These are phyloP conservation scores for Coleophora flavipennella DNA, from an alignment of 2,888 invertebrate species.

Conservation along the genomic window DNA sequence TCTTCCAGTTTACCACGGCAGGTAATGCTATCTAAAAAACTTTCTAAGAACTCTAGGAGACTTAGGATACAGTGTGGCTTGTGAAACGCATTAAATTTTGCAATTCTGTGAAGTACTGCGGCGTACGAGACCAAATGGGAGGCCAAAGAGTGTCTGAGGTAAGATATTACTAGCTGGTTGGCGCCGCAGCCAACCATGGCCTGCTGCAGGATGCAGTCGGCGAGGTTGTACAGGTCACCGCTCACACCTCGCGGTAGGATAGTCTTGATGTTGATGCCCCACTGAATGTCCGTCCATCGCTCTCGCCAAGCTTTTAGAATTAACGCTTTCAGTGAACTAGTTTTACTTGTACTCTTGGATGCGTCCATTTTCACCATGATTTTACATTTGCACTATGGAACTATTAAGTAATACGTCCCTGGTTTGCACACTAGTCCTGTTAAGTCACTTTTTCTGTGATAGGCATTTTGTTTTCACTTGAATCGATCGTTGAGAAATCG, in stretches of 20 bases:
- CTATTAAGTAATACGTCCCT: too few relatives aligned
- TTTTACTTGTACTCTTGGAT: conserved; percentile 87
- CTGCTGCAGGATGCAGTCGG: conserved; percentile 94
- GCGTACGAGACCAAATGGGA: conserved; percentile 93
- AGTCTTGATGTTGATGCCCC: conserved; percentile 97
- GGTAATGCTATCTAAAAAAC: conserved; percentile 74
- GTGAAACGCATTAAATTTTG: conserved; percentile 89
- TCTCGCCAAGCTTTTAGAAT: conserved; percentile 93
- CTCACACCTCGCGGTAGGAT: conserved; percentile 90
- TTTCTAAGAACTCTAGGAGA: conserved; percentile 87
- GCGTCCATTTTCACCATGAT: conserved; percentile 74
- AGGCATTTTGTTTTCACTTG: too few relatives aligned
- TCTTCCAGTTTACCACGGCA: conserved; percentile 91
- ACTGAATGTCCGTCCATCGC: conserved; percentile 95
- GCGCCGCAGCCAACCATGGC: conserved; percentile 95
- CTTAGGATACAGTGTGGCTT: conserved; percentile 92
- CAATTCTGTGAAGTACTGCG: conserved; percentile 88
- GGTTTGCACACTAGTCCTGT: too few relatives aligned
- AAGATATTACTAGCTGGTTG: conserved; percentile 91
- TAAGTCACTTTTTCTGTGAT: too few relatives aligned
- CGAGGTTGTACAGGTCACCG: conserved; percentile 93
- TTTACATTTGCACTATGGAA: too few relatives aligned
- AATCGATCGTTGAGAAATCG: too few relatives aligned
- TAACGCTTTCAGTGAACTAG: conserved; percentile 84
- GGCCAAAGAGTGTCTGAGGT: conserved; percentile 91